These are phyloP conservation scores for Sebastes dallii DNA, from an alignment of 2,797 vertebrate species.

Conservation along the genomic window DNA sequence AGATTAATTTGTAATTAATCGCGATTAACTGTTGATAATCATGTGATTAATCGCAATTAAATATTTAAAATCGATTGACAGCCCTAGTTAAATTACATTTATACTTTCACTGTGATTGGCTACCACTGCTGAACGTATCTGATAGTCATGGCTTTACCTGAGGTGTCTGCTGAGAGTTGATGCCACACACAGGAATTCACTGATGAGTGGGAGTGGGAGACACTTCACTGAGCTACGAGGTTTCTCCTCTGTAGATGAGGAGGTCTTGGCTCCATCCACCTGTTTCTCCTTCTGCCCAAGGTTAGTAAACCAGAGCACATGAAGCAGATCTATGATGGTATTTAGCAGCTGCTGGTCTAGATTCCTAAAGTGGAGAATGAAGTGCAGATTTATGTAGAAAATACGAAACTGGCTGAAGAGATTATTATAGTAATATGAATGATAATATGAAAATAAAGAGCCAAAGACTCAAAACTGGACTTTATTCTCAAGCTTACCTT, in stretches of 20 bases:
- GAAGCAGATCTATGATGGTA: conserved; percentile 84
- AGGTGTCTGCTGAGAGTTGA: conserved; percentile 79
- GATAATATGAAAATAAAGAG: neutral
- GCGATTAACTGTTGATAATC: too few species aligned
- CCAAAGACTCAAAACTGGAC: neutral
- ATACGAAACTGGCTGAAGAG: neutral
- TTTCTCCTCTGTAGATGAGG: conserved; percentile 24
- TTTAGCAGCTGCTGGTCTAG: conserved; percentile 83
- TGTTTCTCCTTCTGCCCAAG: conserved; percentile 80
- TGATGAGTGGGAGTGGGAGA: conserved; percentile 88
- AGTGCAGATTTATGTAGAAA: neutral
- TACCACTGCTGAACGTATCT: neutral
- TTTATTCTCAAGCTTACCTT: conserved; percentile 73
- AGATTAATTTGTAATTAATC: too few species aligned
- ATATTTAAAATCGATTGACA: too few species aligned
- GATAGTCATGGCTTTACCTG: conserved; percentile 75
- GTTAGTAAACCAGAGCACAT: conserved; percentile 89
- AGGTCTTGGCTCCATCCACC: neutral
- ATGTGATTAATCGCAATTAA: too few species aligned
- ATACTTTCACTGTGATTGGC: neutral
- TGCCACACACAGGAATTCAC: conserved; percentile 87
- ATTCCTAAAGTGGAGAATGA: conserved; percentile 68
- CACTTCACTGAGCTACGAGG: conserved; percentile 75
- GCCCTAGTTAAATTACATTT: neutral
- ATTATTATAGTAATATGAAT: neutral